A percentile compares a stretch with the other conserved stretches of the same genome.
phyloP scores from a whole-genome alignment of 2,113 vertebrate species.

The Rhinoderma darwinii region DNA sequence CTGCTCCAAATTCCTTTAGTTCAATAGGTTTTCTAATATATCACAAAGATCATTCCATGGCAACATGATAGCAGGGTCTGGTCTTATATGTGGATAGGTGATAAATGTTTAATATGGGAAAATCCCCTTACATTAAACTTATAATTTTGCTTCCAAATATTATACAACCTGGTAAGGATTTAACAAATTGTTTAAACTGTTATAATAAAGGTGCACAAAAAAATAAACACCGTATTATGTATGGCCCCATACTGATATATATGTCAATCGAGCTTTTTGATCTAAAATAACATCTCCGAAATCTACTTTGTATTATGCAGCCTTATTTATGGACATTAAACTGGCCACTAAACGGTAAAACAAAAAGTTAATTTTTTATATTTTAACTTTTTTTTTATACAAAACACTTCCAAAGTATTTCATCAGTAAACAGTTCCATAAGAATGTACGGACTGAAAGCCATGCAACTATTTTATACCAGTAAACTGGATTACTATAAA shows the following conservation, averaged over 20 bases:
- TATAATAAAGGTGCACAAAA: neutral
- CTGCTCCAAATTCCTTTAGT: neutral
- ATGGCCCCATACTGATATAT: neutral
- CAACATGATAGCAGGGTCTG: neutral
- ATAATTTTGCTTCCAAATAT: neutral
- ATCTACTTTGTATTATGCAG: neutral
- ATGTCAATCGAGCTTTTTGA: neutral
- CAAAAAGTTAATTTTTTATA: neutral
- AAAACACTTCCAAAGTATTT: neutral
- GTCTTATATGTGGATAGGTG: neutral
- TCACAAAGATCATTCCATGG: neutral
- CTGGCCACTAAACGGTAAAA: neutral
- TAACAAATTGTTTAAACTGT: neutral
- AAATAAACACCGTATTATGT: neutral
- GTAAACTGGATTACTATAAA: constrained; percentile 7
- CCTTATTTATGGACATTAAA: neutral
- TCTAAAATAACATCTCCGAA: neutral
- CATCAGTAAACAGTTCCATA: neutral
- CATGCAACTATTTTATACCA: constrained; percentile 19
- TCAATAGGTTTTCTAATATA: neutral
- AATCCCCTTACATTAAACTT: neutral
- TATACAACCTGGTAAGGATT: neutral
- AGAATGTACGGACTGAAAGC: neutral
- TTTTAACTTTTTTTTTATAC: neutral
- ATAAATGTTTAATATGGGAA: neutral